Evolutionary conservation across 1,140 invertebrate species (phyloP).

Genomic region (Globodera ellingtonae): DNA sequence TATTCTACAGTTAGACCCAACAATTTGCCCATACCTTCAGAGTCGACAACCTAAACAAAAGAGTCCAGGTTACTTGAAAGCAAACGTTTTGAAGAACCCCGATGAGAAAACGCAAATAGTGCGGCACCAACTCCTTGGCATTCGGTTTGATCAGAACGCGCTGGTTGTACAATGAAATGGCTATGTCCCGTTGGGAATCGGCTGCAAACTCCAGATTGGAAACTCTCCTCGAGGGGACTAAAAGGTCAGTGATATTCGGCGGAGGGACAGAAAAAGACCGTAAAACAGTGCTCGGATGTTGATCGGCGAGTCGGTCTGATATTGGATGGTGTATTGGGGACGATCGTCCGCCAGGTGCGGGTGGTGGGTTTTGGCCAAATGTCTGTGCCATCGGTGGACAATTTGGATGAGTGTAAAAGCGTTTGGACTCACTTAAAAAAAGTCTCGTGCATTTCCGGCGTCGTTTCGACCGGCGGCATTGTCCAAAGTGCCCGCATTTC

Average conservation of each 20-base stretch:
- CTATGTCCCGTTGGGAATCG: constrained; percentile 74
- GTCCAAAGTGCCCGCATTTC: constrained; percentile 88
- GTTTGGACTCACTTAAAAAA: constrained; percentile 70
- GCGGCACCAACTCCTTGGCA: constrained; percentile 51
- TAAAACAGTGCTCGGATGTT: constrained; percentile 88
- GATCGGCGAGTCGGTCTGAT: constrained; percentile 80
- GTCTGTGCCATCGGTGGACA: constrained; percentile 30
- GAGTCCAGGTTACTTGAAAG: neutral
- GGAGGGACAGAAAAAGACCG: constrained; percentile 76
- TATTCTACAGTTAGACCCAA: neutral
- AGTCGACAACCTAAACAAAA: constrained; percentile 1
- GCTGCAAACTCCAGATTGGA: constrained; percentile 83
- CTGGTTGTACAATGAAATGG: constrained; percentile 80
- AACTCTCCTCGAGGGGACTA: constrained; percentile 68
- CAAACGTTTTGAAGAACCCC: constrained; percentile 71
- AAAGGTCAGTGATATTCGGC: neutral
- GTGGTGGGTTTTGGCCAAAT: constrained; percentile 53
- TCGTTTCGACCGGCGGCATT: constrained; percentile 84
- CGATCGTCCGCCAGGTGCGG: constrained; percentile 51
- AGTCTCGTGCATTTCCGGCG: constrained; percentile 81
- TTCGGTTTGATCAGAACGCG: constrained; percentile 57
- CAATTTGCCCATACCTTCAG: neutral
- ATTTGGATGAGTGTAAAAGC: neutral
- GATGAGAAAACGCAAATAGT: constrained; percentile 65
- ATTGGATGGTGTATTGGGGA: constrained; percentile 67